Conservation (phyloP, 2,113 vertebrate species). For the Galbula dea region DNA sequence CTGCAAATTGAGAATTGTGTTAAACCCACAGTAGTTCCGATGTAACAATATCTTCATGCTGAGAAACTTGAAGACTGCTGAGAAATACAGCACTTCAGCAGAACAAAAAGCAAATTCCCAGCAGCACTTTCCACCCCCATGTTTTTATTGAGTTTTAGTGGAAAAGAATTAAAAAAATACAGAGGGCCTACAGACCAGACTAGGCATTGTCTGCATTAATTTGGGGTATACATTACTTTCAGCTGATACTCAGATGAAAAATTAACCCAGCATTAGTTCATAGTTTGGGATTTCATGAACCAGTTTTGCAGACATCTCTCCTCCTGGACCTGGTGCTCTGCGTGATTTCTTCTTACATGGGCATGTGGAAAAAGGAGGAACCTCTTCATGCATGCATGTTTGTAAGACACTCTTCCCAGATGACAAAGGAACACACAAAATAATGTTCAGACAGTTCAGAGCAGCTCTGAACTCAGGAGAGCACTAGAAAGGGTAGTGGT, state of each 20-base stretch:
- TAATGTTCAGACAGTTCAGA: background rate
- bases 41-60: slow-evolving; percentile 71
- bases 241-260: slow-evolving; percentile 45
- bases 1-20: slow-evolving; percentile 72
- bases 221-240: slow-evolving; percentile 59
- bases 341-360: background rate
- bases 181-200: slow-evolving; percentile 55
- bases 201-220: slow-evolving; percentile 64
- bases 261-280: slow-evolving; percentile 40
- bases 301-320: background rate
- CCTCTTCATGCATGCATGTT: no score
- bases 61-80: slow-evolving; percentile 69
- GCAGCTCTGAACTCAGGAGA: background rate
- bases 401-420: background rate
- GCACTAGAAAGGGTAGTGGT: background rate
- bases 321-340: background rate
- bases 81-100: slow-evolving; percentile 69
- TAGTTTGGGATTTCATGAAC: background rate
- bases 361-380: background rate
- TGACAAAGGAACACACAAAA: background rate
- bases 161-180: slow-evolving; percentile 62
- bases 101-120: slow-evolving; percentile 72
- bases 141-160: slow-evolving; percentile 64
- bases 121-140: slow-evolving; percentile 69
- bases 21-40: slow-evolving; percentile 63